Conservation (phyloP, 2,888 invertebrate species). For the Polymixis flavicincta region DNA sequence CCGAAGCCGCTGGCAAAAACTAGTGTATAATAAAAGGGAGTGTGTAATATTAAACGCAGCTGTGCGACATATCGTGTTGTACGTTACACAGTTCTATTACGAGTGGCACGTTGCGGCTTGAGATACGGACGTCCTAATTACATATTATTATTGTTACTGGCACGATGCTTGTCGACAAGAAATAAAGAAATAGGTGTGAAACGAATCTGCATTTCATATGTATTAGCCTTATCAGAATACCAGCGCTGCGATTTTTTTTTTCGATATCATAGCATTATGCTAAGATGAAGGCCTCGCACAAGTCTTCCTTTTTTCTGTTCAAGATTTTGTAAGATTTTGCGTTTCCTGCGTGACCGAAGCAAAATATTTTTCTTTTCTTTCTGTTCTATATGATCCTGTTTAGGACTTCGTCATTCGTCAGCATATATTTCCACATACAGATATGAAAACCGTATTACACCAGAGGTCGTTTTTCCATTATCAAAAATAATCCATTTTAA, state of each 20-base stretch:
- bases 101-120: conserved; percentile 25
- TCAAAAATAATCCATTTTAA: too few species aligned
- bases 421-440: background rate
- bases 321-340: too few species aligned
- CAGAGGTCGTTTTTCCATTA: background rate
- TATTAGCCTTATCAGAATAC: too few species aligned
- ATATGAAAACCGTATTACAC: background rate
- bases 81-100: conserved; percentile 37
- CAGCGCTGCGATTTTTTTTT: too few species aligned
- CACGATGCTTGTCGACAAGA: background rate
- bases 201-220: background rate
- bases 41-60: conserved; percentile 34
- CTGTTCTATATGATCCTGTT: background rate
- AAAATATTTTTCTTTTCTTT: too few species aligned
- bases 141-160: conserved; percentile 25
- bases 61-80: conserved; percentile 35
- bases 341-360: too few species aligned
- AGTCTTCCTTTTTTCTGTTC: too few species aligned
- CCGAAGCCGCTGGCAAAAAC: too few species aligned
- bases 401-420: background rate
- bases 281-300: too few species aligned
- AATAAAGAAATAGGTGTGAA: background rate
- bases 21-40: background rate
- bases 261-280: too few species aligned
- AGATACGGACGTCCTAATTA: conserved; percentile 31